These are phyloP conservation scores for Chitala chitala DNA, from an alignment of 2,113 vertebrate species.

Conservation along the genomic window DNA sequence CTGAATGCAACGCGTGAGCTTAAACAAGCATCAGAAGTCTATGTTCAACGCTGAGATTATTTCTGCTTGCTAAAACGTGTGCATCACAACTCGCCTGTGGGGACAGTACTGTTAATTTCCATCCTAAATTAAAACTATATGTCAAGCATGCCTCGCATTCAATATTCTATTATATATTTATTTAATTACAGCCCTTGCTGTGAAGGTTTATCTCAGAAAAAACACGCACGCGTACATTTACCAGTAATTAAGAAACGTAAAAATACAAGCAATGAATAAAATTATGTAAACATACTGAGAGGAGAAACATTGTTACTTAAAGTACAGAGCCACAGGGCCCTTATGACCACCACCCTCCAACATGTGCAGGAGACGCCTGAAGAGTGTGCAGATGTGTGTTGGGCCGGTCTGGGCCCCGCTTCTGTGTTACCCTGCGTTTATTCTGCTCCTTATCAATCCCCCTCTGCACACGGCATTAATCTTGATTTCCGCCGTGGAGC, in stretches of 20 bases:
- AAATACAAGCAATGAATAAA: background rate
- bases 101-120: background rate
- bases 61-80: background rate
- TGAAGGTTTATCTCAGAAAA: background rate
- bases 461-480: conserved; percentile 46
- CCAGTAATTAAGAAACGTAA: background rate
- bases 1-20: too few species aligned
- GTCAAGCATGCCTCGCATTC: background rate
- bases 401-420: conserved; percentile 21
- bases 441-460: conserved; percentile 40
- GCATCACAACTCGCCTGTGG: background rate
- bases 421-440: background rate
- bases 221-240: background rate
- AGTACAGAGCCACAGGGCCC: background rate
- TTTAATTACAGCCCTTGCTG: background rate
- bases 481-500: conserved; percentile 54
- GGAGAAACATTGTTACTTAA: background rate
- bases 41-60: background rate
- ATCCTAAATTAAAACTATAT: background rate
- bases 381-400: background rate
- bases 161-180: background rate
- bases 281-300: background rate
- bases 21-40: too few species aligned
- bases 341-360: too few species aligned
- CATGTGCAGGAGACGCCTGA: too few species aligned